Evolutionary conservation across 2,113 vertebrate genomes (phyloP).

Genomic region (Melierax canorus): DNA sequence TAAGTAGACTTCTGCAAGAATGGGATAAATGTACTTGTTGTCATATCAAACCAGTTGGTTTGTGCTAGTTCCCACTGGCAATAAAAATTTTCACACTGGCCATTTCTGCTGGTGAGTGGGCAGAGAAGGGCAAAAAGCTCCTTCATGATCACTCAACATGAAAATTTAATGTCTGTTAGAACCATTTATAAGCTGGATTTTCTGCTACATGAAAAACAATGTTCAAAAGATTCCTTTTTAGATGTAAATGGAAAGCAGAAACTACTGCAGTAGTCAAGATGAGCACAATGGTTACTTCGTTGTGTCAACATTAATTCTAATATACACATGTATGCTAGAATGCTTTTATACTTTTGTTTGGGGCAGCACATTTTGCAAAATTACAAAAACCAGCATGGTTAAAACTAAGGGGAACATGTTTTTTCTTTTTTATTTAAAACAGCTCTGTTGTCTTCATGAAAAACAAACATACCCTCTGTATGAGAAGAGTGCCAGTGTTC

Average conservation of each 20-base stretch:
- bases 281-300: not conserved
- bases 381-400: not conserved
- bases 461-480: not conserved
- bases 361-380: not conserved
- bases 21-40: not conserved
- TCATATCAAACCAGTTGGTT: not conserved
- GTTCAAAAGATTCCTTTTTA: not conserved
- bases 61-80: not conserved
- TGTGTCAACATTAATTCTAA: not conserved
- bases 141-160: not conserved
- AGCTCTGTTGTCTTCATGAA: not conserved
- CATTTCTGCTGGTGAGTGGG: not conserved
- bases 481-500: not conserved
- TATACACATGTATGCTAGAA: not conserved
- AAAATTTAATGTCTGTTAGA: not conserved
- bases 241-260: not conserved
- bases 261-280: not conserved
- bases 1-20: not conserved
- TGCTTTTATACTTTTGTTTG: not conserved
- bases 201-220: not conserved
- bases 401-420: not conserved
- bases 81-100: not conserved
- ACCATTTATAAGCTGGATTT: not conserved
- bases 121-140: not conserved
- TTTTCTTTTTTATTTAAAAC: not conserved